Evolutionary conservation across 1,140 invertebrate species (phyloP).

Genomic region (Agraylea sexmaculata): DNA sequence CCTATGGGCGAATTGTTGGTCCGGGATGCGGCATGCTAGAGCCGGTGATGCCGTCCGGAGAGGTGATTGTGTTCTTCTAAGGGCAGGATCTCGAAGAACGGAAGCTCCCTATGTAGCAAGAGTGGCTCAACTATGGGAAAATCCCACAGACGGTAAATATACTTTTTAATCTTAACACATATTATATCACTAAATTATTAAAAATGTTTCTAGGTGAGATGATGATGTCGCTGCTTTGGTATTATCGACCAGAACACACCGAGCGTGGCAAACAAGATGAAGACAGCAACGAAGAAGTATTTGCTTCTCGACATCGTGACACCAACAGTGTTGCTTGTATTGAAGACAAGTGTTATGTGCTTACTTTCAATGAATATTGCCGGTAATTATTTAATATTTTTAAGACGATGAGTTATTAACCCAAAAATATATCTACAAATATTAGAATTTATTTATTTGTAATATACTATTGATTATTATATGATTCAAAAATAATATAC

Average conservation of each 20-base stretch:
- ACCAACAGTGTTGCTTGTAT: constrained; percentile 94
- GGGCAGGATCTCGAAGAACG: constrained; percentile 68
- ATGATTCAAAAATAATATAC: not conserved
- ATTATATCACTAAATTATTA: constrained; percentile 2
- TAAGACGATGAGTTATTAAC: not conserved
- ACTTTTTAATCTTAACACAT: no score
- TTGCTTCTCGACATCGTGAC: constrained; percentile 88
- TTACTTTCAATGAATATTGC: constrained; percentile 95
- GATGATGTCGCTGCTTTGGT: constrained; percentile 95
- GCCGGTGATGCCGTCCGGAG: constrained; percentile 78
- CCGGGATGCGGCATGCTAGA: constrained; percentile 72
- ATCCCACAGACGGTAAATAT: constrained; percentile 74
- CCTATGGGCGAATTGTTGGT: constrained; percentile 68
- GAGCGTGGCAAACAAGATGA: constrained; percentile 68
- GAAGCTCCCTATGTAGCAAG: constrained; percentile 91
- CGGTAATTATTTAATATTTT: constrained; percentile 47
- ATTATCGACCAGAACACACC: constrained; percentile 94
- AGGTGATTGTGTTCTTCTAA: constrained; percentile 79
- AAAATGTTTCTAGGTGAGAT: constrained; percentile 64
- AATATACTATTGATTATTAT: not conserved
- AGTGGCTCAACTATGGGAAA: constrained; percentile 87
- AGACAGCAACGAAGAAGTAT: constrained; percentile 83
- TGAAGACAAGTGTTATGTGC: constrained; percentile 94
- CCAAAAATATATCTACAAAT: no score
- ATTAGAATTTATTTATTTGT: not conserved